Evolutionary conservation across 2,113 vertebrate genomes (phyloP), one percentile per base, ranked within the genome.

Genomic region (Odontophorus gujanensis): DNA sequence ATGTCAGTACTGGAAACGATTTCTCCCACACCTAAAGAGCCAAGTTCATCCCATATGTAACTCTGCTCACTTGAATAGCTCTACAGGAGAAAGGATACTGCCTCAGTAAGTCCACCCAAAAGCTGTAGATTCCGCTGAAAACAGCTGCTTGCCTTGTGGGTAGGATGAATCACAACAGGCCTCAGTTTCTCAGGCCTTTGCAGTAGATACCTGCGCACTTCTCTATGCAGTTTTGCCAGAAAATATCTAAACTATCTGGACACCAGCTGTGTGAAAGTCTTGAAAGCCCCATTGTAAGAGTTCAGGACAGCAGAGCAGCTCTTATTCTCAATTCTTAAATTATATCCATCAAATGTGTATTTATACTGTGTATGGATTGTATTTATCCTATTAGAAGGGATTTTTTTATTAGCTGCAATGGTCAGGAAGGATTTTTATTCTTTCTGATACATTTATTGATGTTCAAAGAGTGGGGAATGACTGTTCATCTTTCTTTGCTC

Each of bases 1-100:
- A 92, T 95, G 94, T 95, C 92, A 95, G 91, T 96, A 94, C 89
- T 95, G 85, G 87, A 91, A 96, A 93, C 87, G 34, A 36, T 87
- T 96, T 94, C 81, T 83, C 79, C 85, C 87, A 89, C 91, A 95
- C 89, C 94, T 95, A 78, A 92, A 91, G 72, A 95, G 72, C 63
- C 94, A 90, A 95, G 95, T 92, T 95, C 93, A 95, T 81, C 76
- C 93, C 7, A 5, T 85, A 43, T 67, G 81, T 91, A 85, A 87
- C 89, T 94, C 89, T 57, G 65, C 61, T 91, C 47, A 55, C 32
- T 92, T 93, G 48, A 95, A 81, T 61, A 87, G 76, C 36, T 72
- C 83, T 71, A 30, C 57, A 68, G 76, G 11, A 91, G 65, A 43
- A 94, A 83, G 47, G 40, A 86, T 57, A 36, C 24, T 4, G 5